Evolutionary conservation across 2,888 invertebrate genomes (phyloP), one percentile per base, ranked within the genome.

Genomic region (Sminthurinus aureus): DNA sequence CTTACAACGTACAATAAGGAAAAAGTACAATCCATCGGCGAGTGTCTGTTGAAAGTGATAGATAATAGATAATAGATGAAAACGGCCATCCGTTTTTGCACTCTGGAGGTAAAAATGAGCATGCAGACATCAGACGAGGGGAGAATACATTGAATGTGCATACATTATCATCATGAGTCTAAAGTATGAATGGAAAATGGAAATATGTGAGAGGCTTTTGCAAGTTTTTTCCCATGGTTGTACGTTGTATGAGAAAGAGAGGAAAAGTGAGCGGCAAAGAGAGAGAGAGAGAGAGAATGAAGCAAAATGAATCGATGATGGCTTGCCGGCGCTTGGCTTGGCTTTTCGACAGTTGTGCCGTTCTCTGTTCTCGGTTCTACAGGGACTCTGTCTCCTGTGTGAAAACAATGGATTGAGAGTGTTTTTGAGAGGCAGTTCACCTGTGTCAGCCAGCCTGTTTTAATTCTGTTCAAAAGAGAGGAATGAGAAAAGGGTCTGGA

Each of bases 361-460:
- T 38, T 38, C 38, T 38, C 38, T 38, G 38, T 38, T 38, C 6
- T 38, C 38, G 1, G 38, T 38, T 38, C 38, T 58, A 18, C 18
- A 18, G 71, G 71, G 71, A 71, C 71, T 71, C 58, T 58, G 58
- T 58, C 15, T 58, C 15, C 15, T 24, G 15, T 79, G 81, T 74
- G 74, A 73, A 74, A 81, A 81, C 73, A 81, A 81, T 73, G 50
- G 81, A 81, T 13, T 15, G 38, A 22, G 79, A 66, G 38, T 79
- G 79, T 66, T 52, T 80, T 52, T 20, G 79, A 79, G 79, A 79
- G 79, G 79, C 79, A 79, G 79, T 79, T 79, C 79, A 79, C 79
- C 79, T 79, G 79, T 79, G 71, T 79, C 79, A 51, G 79, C 38
- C 69, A 50, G 71, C 66, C 58, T 26, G 69, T 67, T 79, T 58